Conservation (phyloP, 23 tunicate genomes). For the Clavelina lepadiformis region DNA sequence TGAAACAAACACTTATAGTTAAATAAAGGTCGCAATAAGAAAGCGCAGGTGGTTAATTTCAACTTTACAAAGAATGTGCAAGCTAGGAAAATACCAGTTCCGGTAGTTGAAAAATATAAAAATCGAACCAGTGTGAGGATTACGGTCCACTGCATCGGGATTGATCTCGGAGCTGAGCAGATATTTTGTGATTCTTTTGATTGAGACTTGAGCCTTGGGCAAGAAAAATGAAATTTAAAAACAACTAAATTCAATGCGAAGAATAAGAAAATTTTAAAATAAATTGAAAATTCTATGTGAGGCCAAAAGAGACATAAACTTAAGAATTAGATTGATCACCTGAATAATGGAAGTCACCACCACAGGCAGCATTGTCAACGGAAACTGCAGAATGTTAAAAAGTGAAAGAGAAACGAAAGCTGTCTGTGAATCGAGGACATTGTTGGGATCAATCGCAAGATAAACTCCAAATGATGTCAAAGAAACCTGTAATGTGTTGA, state of each 20-base stretch:
- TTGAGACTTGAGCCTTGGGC: slow-evolving; percentile 71
- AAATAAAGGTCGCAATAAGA: too few species aligned
- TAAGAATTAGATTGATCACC: too few species aligned
- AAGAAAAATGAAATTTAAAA: not conserved
- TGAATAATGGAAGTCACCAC: slow-evolving; percentile 55
- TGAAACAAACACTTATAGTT: not conserved
- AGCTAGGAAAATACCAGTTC: too few species aligned
- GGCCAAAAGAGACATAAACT: too few species aligned
- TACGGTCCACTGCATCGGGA: slow-evolving; percentile 41
- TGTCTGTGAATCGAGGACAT: slow-evolving; percentile 61
- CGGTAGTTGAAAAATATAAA: too few species aligned
- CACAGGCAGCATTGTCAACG: slow-evolving; percentile 65
- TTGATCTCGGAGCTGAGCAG: slow-evolving; percentile 58
- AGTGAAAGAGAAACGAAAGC: slow-evolving; percentile 80
- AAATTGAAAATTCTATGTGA: too few species aligned
- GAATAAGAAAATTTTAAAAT: not conserved
- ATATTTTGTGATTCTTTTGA: slow-evolving; percentile 58
- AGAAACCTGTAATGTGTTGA: slow-evolving; percentile 37
- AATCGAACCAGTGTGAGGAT: slow-evolving; percentile 39
- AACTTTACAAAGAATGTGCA: too few species aligned
- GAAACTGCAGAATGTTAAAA: slow-evolving; percentile 74
- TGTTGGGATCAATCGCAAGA: slow-evolving; percentile 32
- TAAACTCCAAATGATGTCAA: slow-evolving; percentile 58
- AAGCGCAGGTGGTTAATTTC: too few species aligned
- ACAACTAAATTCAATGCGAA: not conserved